Evolutionary conservation across 2,888 invertebrate genomes (phyloP).

Genomic region (Ectobius pallidus): DNA sequence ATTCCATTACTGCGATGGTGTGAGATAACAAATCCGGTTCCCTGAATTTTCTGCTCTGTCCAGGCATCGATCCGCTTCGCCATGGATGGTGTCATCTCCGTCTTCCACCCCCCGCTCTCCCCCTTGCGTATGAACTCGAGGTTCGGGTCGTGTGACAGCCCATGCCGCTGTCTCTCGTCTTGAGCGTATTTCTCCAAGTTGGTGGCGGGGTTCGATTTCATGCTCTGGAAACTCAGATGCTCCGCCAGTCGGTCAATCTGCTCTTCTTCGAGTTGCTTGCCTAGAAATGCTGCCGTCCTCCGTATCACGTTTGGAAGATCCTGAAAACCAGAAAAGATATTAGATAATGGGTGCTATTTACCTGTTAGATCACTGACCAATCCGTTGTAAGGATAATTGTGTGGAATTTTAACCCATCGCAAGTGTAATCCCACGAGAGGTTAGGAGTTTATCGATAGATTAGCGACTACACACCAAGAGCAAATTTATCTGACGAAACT

Average conservation of each 20-base stretch:
- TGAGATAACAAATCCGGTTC: no score
- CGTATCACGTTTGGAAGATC: constrained; percentile 55
- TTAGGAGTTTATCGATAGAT: no score
- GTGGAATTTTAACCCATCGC: no score
- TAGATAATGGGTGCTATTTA: no score
- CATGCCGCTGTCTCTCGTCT: constrained; percentile 46
- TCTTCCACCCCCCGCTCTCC: constrained; percentile 57
- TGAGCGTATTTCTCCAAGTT: constrained; percentile 52
- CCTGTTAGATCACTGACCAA: no score
- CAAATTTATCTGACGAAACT: no score
- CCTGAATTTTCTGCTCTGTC: constrained; percentile 14
- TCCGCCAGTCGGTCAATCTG: constrained; percentile 53
- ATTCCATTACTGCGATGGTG: no score
- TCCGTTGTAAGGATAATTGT: no score
- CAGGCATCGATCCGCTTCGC: constrained; percentile 53
- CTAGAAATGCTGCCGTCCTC: constrained; percentile 56
- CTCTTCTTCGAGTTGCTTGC: constrained; percentile 50
- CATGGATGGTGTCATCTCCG: constrained; percentile 54
- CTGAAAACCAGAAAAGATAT: no score
- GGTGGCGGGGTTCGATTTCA: constrained; percentile 60
- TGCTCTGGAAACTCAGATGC: constrained; percentile 59
- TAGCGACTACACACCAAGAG: no score
- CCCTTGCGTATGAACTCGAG: constrained; percentile 53
- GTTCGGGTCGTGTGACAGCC: constrained; percentile 44
- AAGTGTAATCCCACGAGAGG: no score